A percentile compares a stretch with the other conserved stretches of the same genome.
Evolutionary conservation across 2,797 vertebrate species (phyloP).

Genomic region (Pelobates cultripes): DNA sequence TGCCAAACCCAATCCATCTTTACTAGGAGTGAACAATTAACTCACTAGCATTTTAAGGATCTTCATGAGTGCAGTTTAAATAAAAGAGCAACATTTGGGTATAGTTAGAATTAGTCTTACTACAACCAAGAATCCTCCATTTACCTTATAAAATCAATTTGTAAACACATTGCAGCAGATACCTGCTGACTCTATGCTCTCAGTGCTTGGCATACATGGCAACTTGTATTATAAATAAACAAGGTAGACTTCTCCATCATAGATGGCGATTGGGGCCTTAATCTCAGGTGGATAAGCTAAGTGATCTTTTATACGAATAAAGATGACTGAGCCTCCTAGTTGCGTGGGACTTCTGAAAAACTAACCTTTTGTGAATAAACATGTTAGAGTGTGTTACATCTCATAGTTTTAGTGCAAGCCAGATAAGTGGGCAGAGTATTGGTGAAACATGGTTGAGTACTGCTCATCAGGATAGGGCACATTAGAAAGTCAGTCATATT

Average conservation of each 20-base stretch:
- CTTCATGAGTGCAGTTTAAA: too few relatives aligned
- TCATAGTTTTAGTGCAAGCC: slow-evolving; percentile 21
- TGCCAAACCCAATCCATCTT: too few relatives aligned
- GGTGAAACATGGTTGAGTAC: slow-evolving; percentile 10
- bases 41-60: too few relatives aligned
- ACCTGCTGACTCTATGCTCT: neutral
- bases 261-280: neutral
- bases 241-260: slow-evolving; percentile 23
- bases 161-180: neutral
- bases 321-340: slow-evolving; percentile 15
- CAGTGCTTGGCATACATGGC: neutral
- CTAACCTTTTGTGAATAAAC: neutral
- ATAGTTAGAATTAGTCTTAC: neutral
- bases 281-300: neutral
- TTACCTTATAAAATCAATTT: neutral
- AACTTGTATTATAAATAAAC: slow-evolving; percentile 13
- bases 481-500: neutral
- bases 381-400: slow-evolving; percentile 5
- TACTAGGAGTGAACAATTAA: too few relatives aligned
- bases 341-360: slow-evolving; percentile 15
- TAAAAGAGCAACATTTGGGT: neutral
- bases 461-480: neutral
- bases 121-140: neutral
- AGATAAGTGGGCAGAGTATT: slow-evolving; percentile 7
- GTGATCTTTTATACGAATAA: neutral